Base-by-base conservation (phyloP, 2,113 vertebrate genomes). In the Rhinolophus ferrumequinum region DNA sequence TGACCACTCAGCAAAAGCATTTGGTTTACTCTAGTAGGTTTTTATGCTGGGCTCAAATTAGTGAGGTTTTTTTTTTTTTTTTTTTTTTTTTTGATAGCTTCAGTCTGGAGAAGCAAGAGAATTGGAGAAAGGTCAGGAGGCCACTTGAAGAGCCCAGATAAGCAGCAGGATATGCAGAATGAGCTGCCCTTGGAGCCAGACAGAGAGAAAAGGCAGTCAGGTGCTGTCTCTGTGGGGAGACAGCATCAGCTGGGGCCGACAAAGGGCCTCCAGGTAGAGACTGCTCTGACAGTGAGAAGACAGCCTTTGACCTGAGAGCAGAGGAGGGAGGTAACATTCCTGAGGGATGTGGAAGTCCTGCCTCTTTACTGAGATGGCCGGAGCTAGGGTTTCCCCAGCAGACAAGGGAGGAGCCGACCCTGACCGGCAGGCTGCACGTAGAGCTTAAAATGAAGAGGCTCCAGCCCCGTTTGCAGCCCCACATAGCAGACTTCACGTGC, bases 61-160 rank as follows among this genome's bases (percentile, higher is more conserved):
- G 56, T 66, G 12, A 50, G 47, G 47, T 12, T 10, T 50, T 50
- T 38, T 44, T 8, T 33, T 69, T 35, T 52, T 50, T 44, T 33
- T 18, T 50, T 50, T 10, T 70, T 30, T 56, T 73, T 81, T 50
- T 73, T 70, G 8, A 54, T 22, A 22, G 47, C 22, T 66, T 90
- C 50, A 33, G 19, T 21, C 56, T 83, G 30, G 82, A 77, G 73
- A 89, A 64, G 21, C 60, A 94, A 90, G 62, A 47, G 41, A 62
- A 90, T 3, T 26, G 16, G 58, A 66, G 81, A 82, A 82, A 94
- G 52, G 41, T 44, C 58, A 75, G 66, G 66, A 60, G 26, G 28
- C 13, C 54, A 64, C 52, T 8, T 28, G 30, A 30, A 58, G 41
- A 41, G 10, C 13, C 66, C 33, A 60, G 35, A 13, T 18, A 85